Evolutionary conservation across 2,113 vertebrate species (phyloP), one percentile per base, ranked within the genome.

Genomic region (Litocranius walleri): DNA sequence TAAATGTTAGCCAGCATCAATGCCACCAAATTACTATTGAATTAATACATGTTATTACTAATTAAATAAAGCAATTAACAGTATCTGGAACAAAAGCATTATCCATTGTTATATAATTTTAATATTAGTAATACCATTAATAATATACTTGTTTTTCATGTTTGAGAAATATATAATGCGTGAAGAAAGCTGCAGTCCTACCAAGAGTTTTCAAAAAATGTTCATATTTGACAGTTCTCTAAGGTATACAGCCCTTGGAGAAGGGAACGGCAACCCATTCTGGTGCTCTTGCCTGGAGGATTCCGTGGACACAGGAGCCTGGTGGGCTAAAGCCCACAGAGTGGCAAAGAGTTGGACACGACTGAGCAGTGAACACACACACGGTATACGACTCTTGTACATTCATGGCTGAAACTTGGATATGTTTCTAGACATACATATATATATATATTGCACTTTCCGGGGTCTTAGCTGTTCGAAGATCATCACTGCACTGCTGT

Each of bases 321-420:
- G n/a, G 19, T 23, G 19, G n/a, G 10, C 11, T 40, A 6, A 2
- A 23, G 67, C n/a, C n/a, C 67, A 40, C 1, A 6, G 5, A 0
- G 19, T 12, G 19, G 19, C n/a, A 13, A 40, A 23, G n/a, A 12
- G 19, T 3, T 6, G n/a, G 19, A 71, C n/a, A 71, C 0, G 0
- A 23, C 67, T 71, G 19, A 71, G 19, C 19, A 0, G 9, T 0
- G 0, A 23, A 40, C 67, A 40, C 67, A 71, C 5, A 12, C 19
- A 6, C 0, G 8, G 27, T 30, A 11, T 50, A 80, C 1, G 1
- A 10, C 23, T 33, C 21, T 23, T 61, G 3, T 7, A 56, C 52
- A 57, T 6, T 61, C 14, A 50, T 27, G 61, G 27, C 50, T 25
- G 27, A 52, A 54, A 85, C 10, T 5, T 84, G 48, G 64, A 81